Evolutionary conservation across 2,797 vertebrate species (phyloP).

Genomic region (Amphiprion clarkii): DNA sequence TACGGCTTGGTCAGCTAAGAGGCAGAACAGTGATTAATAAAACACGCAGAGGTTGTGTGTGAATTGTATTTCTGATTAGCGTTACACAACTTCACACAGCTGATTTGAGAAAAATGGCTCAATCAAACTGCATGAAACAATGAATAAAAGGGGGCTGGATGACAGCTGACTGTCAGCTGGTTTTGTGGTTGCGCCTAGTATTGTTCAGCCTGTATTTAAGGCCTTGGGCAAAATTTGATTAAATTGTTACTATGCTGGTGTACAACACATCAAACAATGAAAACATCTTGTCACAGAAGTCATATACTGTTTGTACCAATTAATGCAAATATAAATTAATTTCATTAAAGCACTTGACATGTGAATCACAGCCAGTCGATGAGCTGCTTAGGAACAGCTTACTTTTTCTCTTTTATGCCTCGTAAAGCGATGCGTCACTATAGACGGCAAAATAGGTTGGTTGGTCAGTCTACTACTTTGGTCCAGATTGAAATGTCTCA

Average conservation of each 20-base stretch:
- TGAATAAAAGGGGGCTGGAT: constrained; percentile 5
- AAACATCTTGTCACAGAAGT: too few species aligned
- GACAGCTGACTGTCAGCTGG: constrained; percentile 7
- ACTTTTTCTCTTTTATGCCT: neutral
- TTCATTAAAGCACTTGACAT: constrained; percentile 4
- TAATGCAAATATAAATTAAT: neutral
- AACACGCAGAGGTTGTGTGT: neutral
- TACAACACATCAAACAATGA: too few species aligned
- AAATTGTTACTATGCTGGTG: too few species aligned
- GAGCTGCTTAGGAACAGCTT: neutral
- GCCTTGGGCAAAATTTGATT: too few species aligned
- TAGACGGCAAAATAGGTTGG: neutral
- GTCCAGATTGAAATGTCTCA: neutral
- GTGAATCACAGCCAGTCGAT: neutral
- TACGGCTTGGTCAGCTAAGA: constrained; percentile 18
- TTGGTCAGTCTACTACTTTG: neutral
- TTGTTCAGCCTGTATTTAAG: too few species aligned
- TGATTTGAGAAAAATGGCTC: constrained; percentile 5
- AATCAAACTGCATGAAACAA: neutral
- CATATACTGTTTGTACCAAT: too few species aligned
- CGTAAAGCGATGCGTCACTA: too few species aligned
- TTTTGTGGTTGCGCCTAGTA: neutral
- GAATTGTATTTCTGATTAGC: constrained; percentile 4
- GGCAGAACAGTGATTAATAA: constrained; percentile 20
- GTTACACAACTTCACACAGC: constrained; percentile 14